Conservation (phyloP, 2,888 invertebrate genomes). For the Conchocele bisecta region DNA sequence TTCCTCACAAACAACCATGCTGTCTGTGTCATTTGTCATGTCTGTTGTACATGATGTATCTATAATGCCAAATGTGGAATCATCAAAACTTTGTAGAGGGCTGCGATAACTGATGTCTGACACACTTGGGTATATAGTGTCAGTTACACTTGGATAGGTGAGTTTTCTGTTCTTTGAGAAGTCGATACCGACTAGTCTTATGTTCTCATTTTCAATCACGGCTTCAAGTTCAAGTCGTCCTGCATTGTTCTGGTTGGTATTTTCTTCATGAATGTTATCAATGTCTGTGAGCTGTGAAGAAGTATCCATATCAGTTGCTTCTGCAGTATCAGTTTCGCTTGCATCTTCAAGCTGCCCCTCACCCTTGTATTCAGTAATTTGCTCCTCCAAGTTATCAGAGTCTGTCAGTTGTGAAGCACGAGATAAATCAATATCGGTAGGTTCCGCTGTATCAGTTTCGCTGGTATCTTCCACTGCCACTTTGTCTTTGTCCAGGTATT, state of each 20-base stretch:
- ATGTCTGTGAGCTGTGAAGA: too few relatives aligned
- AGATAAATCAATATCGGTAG: slow-evolving; percentile 34
- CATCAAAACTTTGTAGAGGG: slow-evolving; percentile 26
- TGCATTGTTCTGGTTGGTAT: too few relatives aligned
- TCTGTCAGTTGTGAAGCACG: too few relatives aligned
- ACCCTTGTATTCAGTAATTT: too few relatives aligned
- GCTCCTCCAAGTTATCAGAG: too few relatives aligned
- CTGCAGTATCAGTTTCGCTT: neutral
- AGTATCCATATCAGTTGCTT: neutral
- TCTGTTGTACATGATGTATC: neutral
- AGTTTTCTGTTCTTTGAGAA: too few relatives aligned
- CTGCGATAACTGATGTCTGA: slow-evolving; percentile 45
- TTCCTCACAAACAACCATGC: slow-evolving; percentile 38
- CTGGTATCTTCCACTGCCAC: slow-evolving; percentile 10
- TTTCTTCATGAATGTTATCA: too few relatives aligned
- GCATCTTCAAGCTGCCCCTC: too few relatives aligned
- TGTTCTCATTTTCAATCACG: too few relatives aligned
- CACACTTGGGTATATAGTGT: slow-evolving; percentile 31
- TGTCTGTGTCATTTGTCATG: slow-evolving; percentile 36
- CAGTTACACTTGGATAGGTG: too few relatives aligned
- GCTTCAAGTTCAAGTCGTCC: too few relatives aligned
- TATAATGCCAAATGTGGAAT: slow-evolving; percentile 35
- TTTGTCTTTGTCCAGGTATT: neutral
- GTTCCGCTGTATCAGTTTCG: slow-evolving; percentile 28
- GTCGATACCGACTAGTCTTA: too few relatives aligned